Percentiles rank a stretch among this genome's conserved stretches.
Evolutionary conservation across 2,797 vertebrate genomes (phyloP).

Genomic region (Phalanger gymnotis): DNA sequence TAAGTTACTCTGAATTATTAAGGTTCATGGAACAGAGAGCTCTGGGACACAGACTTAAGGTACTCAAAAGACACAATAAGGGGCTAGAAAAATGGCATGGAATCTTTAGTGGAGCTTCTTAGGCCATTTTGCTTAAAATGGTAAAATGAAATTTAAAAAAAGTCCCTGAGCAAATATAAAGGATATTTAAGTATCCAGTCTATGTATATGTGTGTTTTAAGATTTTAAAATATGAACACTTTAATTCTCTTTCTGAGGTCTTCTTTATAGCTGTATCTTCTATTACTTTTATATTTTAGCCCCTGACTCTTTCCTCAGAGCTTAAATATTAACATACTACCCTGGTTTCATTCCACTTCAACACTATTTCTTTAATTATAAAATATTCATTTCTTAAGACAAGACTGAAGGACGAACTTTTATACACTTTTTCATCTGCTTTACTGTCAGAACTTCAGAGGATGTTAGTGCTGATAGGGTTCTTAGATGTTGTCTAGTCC

Average conservation of each 20-base stretch:
- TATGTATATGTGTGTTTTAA: neutral
- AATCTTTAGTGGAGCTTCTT: conserved; percentile 42
- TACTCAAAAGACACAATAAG: neutral
- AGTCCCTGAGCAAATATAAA: neutral
- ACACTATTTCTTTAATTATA: neutral
- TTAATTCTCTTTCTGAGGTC: neutral
- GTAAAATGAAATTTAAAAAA: neutral
- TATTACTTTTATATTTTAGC: neutral
- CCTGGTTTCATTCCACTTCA: neutral
- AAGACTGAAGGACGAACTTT: neutral
- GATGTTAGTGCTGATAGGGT: neutral
- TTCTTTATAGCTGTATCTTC: neutral
- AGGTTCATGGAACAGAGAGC: conserved; percentile 15
- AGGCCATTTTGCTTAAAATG: conserved; percentile 31
- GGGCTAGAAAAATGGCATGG: conserved; percentile 1
- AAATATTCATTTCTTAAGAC: conserved; percentile 9
- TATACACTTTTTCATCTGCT: neutral
- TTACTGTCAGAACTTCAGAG: neutral
- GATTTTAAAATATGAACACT: neutral
- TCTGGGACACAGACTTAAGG: neutral
- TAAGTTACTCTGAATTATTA: neutral
- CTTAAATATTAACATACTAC: neutral
- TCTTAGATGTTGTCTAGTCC: neutral
- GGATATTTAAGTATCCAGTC: conserved; percentile 5
- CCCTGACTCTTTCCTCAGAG: neutral